phyloP scores from a whole-genome alignment of 2,113 vertebrate species.

The Athene noctua region DNA sequence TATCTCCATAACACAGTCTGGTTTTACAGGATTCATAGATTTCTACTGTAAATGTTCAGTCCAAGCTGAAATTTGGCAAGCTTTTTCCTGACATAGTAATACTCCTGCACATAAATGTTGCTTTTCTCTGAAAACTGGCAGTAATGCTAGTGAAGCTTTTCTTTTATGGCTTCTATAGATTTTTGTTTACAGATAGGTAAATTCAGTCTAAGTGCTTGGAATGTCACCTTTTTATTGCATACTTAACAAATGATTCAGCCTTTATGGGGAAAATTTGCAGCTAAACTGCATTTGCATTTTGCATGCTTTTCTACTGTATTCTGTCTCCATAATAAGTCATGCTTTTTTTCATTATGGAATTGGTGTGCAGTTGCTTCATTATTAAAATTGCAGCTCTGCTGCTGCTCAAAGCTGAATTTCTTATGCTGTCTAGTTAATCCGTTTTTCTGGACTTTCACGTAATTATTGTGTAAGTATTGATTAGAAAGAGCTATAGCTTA shows the following conservation, averaged over 20 bases:
- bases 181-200: constrained; percentile 60
- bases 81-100: neutral
- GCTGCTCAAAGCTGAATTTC: constrained; percentile 11
- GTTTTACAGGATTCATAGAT: neutral
- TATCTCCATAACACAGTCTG: neutral
- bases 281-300: constrained; percentile 41
- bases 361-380: neutral
- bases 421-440: neutral
- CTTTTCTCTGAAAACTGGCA: neutral
- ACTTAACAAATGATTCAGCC: constrained; percentile 42
- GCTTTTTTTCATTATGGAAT: neutral
- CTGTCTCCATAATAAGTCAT: neutral
- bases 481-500: constrained; percentile 26
- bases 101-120: neutral
- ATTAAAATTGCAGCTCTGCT: constrained; percentile 21
- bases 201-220: constrained; percentile 40
- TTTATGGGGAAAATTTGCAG: constrained; percentile 33
- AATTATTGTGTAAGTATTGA: constrained; percentile 48
- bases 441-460: constrained; percentile 28
- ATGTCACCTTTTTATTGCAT: constrained; percentile 47
- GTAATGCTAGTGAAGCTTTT: neutral
- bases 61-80: constrained; percentile 15
- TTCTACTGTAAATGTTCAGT: constrained; percentile 4
- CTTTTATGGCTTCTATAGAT: constrained; percentile 46
- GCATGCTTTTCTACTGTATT: neutral